phyloP scores from a whole-genome alignment of 2,888 invertebrate genomes.

The Drosophila stalkeri region DNA sequence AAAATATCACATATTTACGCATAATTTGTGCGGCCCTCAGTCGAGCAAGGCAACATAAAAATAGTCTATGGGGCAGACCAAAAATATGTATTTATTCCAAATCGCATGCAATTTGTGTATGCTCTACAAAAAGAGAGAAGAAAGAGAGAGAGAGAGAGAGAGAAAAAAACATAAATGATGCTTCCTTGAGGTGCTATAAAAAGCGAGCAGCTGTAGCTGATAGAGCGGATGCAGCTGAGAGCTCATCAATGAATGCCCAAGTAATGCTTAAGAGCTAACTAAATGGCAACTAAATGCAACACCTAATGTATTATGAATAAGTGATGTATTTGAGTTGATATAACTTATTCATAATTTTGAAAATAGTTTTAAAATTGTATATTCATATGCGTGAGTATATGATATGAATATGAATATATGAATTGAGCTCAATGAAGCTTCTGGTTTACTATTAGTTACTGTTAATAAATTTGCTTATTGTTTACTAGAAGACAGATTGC shows the following conservation, averaged over 20 bases:
- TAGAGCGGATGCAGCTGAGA: slow-evolving; percentile 64
- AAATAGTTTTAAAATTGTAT: not conserved
- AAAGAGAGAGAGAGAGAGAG: not conserved
- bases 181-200: slow-evolving; percentile 55
- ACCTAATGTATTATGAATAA: no score
- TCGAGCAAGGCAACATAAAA: slow-evolving; percentile 46
- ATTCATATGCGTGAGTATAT: not conserved
- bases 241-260: slow-evolving; percentile 15
- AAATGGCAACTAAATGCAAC: not conserved
- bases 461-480: no score
- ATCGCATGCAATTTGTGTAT: slow-evolving; percentile 46
- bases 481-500: no score
- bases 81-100: slow-evolving; percentile 66
- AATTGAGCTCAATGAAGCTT: no score
- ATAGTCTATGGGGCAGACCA: slow-evolving; percentile 55
- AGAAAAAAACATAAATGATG: not conserved
- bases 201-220: slow-evolving; percentile 39
- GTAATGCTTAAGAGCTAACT: not conserved
- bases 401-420: no score
- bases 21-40: slow-evolving; percentile 71
- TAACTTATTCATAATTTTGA: no score
- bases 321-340: not conserved
- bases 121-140: slow-evolving; percentile 4
- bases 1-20: slow-evolving; percentile 66
- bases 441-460: no score